These are phyloP conservation scores for Procambarus virginalis DNA, from an alignment of 1,140 invertebrate species.

Conservation along the genomic window DNA sequence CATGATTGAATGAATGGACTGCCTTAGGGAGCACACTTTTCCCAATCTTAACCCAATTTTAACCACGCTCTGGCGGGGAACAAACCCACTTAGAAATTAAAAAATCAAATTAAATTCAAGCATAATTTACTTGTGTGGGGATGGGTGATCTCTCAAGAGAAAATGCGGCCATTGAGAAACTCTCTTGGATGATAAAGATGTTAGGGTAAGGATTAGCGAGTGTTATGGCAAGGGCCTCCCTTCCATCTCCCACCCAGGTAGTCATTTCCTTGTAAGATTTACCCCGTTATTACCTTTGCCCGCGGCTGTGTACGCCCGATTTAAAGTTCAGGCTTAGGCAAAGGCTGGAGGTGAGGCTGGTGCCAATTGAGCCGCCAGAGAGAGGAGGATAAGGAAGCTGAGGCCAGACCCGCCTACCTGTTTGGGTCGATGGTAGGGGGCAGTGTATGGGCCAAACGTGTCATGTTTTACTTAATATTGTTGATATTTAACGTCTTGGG, in stretches of 20 bases:
- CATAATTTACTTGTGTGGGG: too few relatives aligned
- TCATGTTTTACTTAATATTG: constrained; percentile 45
- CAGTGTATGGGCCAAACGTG: not conserved
- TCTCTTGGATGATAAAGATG: constrained; percentile 15
- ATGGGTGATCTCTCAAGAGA: too few relatives aligned
- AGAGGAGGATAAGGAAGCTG: too few relatives aligned
- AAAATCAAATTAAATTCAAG: too few relatives aligned
- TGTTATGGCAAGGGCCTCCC: constrained; percentile 66
- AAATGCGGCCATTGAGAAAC: not conserved
- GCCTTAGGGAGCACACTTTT: constrained; percentile 33
- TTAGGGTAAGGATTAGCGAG: constrained; percentile 3
- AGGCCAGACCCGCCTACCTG: constrained; percentile 58
- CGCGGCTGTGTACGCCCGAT: not conserved
- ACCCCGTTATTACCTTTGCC: not conserved
- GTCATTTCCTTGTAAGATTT: not conserved
- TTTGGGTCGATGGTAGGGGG: constrained; percentile 53
- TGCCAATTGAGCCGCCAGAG: not conserved
- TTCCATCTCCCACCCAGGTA: constrained; percentile 66
- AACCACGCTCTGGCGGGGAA: too few relatives aligned
- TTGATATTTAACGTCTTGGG: not conserved
- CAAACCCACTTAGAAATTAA: too few relatives aligned
- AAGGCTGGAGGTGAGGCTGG: not conserved
- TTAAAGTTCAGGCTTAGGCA: not conserved
- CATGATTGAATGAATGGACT: constrained; percentile 64
- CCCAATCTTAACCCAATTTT: too few relatives aligned